These are phyloP conservation scores for Lacerta viridis DNA, from an alignment of 2,797 vertebrate species.

Conservation along the genomic window DNA sequence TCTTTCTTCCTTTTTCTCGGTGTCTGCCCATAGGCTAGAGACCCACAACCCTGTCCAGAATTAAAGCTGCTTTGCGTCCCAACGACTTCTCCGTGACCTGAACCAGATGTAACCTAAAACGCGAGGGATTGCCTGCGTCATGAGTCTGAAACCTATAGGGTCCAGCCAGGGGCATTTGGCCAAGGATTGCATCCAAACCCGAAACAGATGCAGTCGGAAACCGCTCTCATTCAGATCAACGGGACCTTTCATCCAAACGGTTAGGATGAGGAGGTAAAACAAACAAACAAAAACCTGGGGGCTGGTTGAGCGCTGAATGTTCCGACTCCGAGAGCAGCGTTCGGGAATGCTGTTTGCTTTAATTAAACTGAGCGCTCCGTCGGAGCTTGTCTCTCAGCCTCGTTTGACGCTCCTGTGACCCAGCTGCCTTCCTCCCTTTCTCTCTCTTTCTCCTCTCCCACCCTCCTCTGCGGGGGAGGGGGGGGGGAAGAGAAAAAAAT, in stretches of 20 bases:
- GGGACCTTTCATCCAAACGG: background rate
- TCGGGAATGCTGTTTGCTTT: conserved; percentile 23
- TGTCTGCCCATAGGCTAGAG: background rate
- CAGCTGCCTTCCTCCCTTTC: background rate
- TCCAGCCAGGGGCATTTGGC: background rate
- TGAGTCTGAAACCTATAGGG: background rate
- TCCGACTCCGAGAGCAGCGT: background rate
- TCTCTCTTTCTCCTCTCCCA: too few species aligned
- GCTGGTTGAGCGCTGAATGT: background rate
- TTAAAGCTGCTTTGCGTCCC: background rate
- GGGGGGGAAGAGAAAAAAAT: background rate
- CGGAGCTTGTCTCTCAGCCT: conserved; percentile 32
- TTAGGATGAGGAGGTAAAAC: background rate
- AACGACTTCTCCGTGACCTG: background rate
- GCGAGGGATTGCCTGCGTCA: background rate
- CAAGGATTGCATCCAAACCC: background rate
- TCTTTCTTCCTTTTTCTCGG: too few species aligned
- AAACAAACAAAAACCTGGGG: background rate
- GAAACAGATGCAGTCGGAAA: background rate
- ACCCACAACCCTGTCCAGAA: background rate
- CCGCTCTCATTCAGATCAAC: background rate
- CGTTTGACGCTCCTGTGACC: conserved; percentile 21
- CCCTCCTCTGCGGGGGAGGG: background rate
- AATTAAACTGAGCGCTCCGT: conserved; percentile 25
- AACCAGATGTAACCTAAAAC: background rate